Percentiles rank a stretch among this genome's conserved stretches.
Evolutionary conservation across 2,113 vertebrate species (phyloP).

Genomic region (Lepus timidus): DNA sequence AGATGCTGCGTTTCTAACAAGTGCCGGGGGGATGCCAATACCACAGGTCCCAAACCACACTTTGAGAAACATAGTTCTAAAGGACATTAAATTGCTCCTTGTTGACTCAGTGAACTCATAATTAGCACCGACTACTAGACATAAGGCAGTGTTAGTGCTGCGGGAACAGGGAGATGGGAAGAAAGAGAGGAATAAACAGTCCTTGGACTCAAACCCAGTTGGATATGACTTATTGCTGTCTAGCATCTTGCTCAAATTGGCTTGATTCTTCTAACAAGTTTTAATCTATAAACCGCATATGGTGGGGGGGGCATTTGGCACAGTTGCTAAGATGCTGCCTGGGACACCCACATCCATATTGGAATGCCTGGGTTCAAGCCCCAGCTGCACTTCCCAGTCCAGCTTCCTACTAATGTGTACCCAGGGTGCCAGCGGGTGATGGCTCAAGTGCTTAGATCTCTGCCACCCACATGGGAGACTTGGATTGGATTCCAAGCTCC

Average conservation of each 20-base stretch:
- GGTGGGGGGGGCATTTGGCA: too few species aligned
- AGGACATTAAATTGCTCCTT: not conserved
- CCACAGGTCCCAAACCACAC: not conserved
- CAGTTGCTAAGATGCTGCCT: too few species aligned
- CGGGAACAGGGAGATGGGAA: not conserved
- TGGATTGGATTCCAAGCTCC: too few species aligned
- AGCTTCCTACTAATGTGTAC: too few species aligned
- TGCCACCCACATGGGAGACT: too few species aligned
- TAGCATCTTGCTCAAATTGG: not conserved
- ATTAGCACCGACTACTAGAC: not conserved
- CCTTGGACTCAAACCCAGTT: not conserved
- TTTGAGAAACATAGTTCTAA: slow-evolving; percentile 38
- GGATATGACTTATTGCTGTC: not conserved
- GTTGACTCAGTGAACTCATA: not conserved
- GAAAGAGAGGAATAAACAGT: not conserved
- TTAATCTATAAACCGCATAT: not conserved
- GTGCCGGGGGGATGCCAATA: not conserved
- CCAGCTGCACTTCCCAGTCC: too few species aligned
- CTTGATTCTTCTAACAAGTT: not conserved
- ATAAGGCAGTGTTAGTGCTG: not conserved
- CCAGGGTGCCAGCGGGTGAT: too few species aligned
- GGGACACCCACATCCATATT: too few species aligned
- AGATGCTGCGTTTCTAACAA: not conserved
- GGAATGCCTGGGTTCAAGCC: too few species aligned
- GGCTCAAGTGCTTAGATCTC: too few species aligned